Conservation (phyloP, 1,140 invertebrate species). For the Latrodectus geometricus region DNA sequence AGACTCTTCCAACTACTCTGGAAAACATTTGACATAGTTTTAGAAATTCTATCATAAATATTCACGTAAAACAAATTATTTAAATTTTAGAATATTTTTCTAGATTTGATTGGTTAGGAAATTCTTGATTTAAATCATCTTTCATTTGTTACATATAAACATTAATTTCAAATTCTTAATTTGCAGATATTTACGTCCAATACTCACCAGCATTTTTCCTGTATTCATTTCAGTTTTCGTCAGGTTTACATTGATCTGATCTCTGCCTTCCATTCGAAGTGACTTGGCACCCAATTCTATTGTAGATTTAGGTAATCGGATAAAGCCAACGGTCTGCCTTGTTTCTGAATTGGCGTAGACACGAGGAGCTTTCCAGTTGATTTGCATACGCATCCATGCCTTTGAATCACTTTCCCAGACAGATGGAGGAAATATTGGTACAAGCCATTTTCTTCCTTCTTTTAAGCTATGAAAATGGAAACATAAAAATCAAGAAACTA, state of each 20-base stretch:
- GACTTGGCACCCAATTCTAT: constrained; percentile 13
- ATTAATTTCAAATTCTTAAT: too few species aligned
- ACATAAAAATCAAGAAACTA: not conserved
- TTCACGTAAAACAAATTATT: too few species aligned
- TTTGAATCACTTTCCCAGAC: constrained; percentile 41
- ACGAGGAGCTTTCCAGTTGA: constrained; percentile 8
- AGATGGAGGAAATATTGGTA: constrained; percentile 1
- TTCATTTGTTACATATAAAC: too few species aligned
- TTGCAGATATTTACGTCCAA: not conserved
- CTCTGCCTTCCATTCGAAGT: not conserved
- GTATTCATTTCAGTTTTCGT: constrained; percentile 11
- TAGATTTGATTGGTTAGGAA: too few species aligned
- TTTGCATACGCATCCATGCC: constrained; percentile 17
- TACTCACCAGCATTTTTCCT: constrained; percentile 32
- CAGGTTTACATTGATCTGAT: constrained; percentile 18
- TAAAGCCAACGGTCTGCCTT: constrained; percentile 1
- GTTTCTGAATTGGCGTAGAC: not conserved
- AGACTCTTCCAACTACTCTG: too few species aligned
- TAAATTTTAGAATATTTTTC: too few species aligned
- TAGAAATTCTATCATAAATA: too few species aligned
- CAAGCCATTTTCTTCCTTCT: constrained; percentile 14
- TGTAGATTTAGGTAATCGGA: constrained; percentile 7
- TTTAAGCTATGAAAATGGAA: constrained; percentile 16
- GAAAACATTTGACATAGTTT: too few species aligned
- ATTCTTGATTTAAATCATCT: too few species aligned